Evolutionary conservation across 1,140 invertebrate genomes (phyloP).

Genomic region (Orchesella cincta): DNA sequence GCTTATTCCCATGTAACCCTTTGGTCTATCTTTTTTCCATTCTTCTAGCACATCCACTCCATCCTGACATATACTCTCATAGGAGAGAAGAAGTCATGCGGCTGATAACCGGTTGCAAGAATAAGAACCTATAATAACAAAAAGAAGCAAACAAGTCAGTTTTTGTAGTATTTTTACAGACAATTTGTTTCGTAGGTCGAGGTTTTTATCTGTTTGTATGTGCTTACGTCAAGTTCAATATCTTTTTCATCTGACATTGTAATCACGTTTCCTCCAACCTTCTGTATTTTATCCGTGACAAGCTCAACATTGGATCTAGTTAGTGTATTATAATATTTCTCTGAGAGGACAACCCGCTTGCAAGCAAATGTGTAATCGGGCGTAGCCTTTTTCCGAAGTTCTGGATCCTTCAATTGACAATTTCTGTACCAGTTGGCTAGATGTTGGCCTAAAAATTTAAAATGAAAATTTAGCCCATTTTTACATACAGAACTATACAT

Average conservation of each 20-base stretch:
- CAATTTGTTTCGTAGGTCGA: too few species aligned
- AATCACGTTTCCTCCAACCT: neutral
- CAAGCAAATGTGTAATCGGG: conserved; percentile 6
- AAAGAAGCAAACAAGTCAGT: too few species aligned
- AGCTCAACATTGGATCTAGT: neutral
- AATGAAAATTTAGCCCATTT: too few species aligned
- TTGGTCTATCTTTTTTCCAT: conserved; percentile 33
- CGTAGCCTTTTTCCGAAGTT: neutral
- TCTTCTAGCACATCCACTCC: conserved; percentile 29
- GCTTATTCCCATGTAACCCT: conserved; percentile 26
- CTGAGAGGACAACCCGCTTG: neutral
- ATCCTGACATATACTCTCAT: conserved; percentile 30
- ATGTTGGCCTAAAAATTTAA: too few species aligned
- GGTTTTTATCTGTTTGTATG: too few species aligned
- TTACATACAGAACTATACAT: too few species aligned
- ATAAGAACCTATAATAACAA: conserved; percentile 36
- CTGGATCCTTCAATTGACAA: neutral
- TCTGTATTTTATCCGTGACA: neutral
- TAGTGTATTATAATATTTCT: neutral
- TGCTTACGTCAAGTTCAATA: neutral
- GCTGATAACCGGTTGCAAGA: conserved; percentile 37
- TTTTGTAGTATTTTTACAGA: too few species aligned
- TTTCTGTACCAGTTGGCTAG: neutral
- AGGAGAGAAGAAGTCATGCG: conserved; percentile 37
- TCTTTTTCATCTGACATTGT: neutral